Evolutionary conservation across 2,113 vertebrate genomes (phyloP).

Genomic region (Perccottus glenii): DNA sequence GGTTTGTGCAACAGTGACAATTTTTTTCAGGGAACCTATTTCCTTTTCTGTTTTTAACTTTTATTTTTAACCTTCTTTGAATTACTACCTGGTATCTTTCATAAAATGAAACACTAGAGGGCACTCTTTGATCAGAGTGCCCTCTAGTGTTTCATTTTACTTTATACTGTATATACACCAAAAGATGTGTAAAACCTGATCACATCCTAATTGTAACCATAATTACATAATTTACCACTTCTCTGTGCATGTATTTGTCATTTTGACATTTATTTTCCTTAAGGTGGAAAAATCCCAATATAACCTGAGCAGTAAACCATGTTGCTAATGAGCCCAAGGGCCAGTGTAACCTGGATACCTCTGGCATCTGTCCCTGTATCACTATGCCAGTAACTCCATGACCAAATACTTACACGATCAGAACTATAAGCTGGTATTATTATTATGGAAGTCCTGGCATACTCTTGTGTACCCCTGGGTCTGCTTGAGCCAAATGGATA

Average conservation of each 20-base stretch:
- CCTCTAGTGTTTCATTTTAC: too few relatives aligned
- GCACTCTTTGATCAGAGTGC: conserved; percentile 28
- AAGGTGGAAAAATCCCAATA: conserved; percentile 27
- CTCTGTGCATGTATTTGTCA: too few relatives aligned
- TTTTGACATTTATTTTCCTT: not conserved
- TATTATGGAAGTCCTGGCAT: conserved; percentile 48
- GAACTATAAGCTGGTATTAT: conserved; percentile 53
- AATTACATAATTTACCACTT: not conserved
- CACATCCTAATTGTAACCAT: not conserved
- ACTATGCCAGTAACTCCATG: conserved; percentile 66
- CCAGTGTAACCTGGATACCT: conserved; percentile 59
- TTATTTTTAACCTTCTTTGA: too few relatives aligned
- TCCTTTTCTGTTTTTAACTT: too few relatives aligned
- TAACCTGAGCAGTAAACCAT: conserved; percentile 7
- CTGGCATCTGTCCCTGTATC: conserved; percentile 48
- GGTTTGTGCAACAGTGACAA: too few relatives aligned
- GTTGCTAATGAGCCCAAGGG: conserved; percentile 36
- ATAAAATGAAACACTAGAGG: conserved; percentile 43
- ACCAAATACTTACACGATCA: conserved; percentile 61
- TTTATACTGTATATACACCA: not conserved
- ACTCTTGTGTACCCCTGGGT: conserved; percentile 11
- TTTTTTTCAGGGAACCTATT: too few relatives aligned
- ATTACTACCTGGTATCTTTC: conserved; percentile 1
- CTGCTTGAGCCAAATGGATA: conserved; percentile 33
- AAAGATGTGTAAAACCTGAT: not conserved